A percentile compares a stretch with the other conserved stretches of the same genome.
Evolutionary conservation across 2,888 invertebrate species (phyloP).

Genomic region (Timema podura): DNA sequence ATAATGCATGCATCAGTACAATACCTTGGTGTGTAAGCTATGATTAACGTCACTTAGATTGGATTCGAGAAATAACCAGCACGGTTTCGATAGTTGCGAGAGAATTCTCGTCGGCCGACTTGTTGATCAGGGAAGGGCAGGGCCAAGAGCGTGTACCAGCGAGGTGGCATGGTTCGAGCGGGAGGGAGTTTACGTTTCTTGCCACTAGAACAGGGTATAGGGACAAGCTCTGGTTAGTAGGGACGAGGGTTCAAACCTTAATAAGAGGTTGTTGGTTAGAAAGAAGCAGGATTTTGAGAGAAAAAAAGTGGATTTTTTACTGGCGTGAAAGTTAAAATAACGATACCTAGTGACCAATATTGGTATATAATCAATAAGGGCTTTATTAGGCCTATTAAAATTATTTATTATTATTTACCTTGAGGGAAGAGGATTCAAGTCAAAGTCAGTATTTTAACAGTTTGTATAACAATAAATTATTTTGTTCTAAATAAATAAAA

Average conservation of each 20-base stretch:
- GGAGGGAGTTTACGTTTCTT: constrained; percentile 46
- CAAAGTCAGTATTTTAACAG: no score
- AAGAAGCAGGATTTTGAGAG: no score
- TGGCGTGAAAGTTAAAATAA: neutral
- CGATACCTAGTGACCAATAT: no score
- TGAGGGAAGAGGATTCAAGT: no score
- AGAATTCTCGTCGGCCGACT: constrained; percentile 77
- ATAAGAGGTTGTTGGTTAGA: no score
- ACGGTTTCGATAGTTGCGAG: constrained; percentile 66
- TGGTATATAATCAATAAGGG: no score
- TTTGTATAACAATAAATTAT: no score
- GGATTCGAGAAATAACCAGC: constrained; percentile 84
- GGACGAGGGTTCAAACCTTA: no score
- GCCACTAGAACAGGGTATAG: constrained; percentile 42
- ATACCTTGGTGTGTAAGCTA: constrained; percentile 39
- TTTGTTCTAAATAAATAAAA: no score
- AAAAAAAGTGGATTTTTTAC: no score
- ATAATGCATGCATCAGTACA: constrained; percentile 24
- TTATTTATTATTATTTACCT: no score
- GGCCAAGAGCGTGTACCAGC: constrained; percentile 87
- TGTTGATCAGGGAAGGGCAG: constrained; percentile 92
- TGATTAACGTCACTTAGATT: constrained; percentile 49
- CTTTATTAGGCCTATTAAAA: no score
- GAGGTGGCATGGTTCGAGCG: constrained; percentile 59
- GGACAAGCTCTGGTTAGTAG: constrained; percentile 21